Evolutionary conservation across 2,113 vertebrate genomes (phyloP).

Genomic region (Zapus hudsonius): DNA sequence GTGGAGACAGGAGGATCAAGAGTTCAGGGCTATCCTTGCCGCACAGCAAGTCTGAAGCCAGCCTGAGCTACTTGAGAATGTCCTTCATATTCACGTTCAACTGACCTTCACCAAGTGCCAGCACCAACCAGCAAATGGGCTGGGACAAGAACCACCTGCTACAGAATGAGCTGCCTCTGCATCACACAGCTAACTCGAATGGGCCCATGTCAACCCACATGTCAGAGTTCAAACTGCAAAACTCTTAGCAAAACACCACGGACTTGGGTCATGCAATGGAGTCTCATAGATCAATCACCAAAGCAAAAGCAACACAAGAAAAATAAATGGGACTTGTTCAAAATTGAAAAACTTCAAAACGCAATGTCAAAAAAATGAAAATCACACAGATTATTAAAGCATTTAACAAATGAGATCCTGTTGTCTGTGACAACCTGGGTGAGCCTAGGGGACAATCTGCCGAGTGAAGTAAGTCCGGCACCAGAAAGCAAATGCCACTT

Average conservation of each 20-base stretch:
- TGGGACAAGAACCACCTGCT: neutral
- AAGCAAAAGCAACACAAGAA: neutral
- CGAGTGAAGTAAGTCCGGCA: neutral
- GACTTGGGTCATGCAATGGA: neutral
- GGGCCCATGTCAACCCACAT: neutral
- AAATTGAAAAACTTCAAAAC: neutral
- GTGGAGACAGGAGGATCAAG: too few species aligned
- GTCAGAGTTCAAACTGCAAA: constrained; percentile 22
- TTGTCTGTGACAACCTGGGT: neutral
- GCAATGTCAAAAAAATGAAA: neutral
- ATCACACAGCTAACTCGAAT: constrained; percentile 8
- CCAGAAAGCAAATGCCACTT: neutral
- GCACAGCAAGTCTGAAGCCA: too few species aligned
- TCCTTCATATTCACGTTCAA: neutral
- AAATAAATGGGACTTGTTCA: neutral
- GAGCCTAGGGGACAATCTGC: too few species aligned
- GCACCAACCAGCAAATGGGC: neutral
- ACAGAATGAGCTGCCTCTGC: neutral
- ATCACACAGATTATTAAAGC: neutral
- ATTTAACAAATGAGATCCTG: neutral
- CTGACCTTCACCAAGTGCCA: neutral
- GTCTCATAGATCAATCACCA: neutral
- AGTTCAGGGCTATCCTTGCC: too few species aligned
- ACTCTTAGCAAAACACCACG: neutral
- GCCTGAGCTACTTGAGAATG: neutral